Evolutionary conservation across 92 coral and sea anemone genomes (phyloP), one percentile per base, ranked within the genome.

Genomic region (Epizoanthus illoricatus): DNA sequence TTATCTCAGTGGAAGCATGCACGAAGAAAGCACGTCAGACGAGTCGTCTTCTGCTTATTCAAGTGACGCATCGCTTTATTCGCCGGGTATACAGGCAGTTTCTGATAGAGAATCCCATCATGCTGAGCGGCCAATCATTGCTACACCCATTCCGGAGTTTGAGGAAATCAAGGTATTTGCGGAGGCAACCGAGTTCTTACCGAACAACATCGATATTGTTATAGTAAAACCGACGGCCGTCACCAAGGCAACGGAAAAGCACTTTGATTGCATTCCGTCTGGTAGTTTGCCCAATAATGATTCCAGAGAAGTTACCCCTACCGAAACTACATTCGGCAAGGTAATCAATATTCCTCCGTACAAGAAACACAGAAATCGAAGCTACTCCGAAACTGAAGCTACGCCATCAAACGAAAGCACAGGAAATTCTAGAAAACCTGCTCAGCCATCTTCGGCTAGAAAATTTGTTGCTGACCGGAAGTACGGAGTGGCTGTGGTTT

Each of bases 1-100:
- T 45, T 19, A 5, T 4, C 61, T 5, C 64, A 41, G 76, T 55
- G 67, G 67, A 21, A 57, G 15, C 21, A 55, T 6, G 45, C 23
- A 66, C 40, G 47, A 24, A 66, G 80, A 71, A 80, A 52, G 52
- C 10, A 69, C 3, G 28, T 70, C 2, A 74, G 64, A 64, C 75
- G 59, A 65, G 74, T 47, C 21, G 24, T 21, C 16, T 19, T 65
- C 42, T 13, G 40, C 4, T 13, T 19, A 15, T 10, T 65, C 70
- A 24, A 65, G 85, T 80, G 20, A 49, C 67, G 5, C 69, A 73
- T 63, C 49, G 42, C 13, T 65, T n/a, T 54, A 65, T 80, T 45
- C 71, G 68, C 5, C 55, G 17, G 70, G 17, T 40, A 2, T 52
- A 7, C 56, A 0, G 15, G 10, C 9, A 52, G 16, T 16, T 52